Evolutionary conservation across 2,797 vertebrate genomes (phyloP).

Genomic region (Silurus aristotelis): DNA sequence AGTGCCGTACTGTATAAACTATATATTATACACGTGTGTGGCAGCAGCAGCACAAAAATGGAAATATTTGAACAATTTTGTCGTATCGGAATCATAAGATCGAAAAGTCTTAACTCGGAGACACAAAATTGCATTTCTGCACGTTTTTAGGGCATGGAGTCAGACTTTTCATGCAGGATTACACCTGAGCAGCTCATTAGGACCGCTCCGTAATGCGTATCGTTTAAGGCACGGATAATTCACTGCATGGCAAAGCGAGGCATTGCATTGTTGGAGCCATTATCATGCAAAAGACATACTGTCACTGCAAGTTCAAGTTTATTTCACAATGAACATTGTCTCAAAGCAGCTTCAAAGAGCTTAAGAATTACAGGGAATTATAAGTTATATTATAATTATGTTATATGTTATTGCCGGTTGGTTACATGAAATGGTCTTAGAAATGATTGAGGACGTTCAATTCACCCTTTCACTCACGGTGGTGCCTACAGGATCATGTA

Average conservation of each 20-base stretch:
- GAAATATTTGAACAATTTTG: too few relatives aligned
- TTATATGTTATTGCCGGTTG: conserved; percentile 52
- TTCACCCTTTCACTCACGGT: too few relatives aligned
- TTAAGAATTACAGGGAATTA: too few relatives aligned
- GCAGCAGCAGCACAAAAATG: too few relatives aligned
- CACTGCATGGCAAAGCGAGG: not conserved
- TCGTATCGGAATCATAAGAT: too few relatives aligned
- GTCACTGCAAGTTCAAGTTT: not conserved
- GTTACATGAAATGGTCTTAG: conserved; percentile 34
- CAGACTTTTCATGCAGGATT: not conserved
- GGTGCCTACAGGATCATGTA: not conserved
- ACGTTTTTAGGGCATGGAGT: not conserved
- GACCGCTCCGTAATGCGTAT: not conserved
- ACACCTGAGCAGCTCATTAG: not conserved
- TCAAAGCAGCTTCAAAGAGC: too few relatives aligned
- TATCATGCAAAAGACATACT: conserved; percentile 52
- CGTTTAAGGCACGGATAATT: conserved; percentile 3
- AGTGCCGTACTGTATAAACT: too few relatives aligned
- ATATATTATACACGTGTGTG: too few relatives aligned
- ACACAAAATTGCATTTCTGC: too few relatives aligned
- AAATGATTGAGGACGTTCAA: conserved; percentile 45
- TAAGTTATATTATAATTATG: not conserved
- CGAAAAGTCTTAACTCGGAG: too few relatives aligned
- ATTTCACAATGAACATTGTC: too few relatives aligned
- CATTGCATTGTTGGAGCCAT: conserved; percentile 7